Base-by-base conservation (phyloP, 1,140 invertebrate species). In the Schlechtendalia chinensis region DNA sequence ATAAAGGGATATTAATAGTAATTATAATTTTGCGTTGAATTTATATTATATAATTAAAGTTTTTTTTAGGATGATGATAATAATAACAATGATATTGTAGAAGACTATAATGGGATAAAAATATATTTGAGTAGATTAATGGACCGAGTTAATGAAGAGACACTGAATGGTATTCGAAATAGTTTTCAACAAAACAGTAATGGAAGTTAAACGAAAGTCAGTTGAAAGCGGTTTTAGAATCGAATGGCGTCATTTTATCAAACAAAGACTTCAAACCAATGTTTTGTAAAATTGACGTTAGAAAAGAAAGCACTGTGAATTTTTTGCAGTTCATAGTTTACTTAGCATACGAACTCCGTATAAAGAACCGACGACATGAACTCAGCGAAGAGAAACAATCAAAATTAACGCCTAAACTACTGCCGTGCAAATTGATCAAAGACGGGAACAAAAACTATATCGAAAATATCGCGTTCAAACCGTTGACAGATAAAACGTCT, bases 251-350 rank as follows among this genome's bases (percentile, higher is more conserved):
- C 6, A 22, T 19, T 27, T 54, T 58, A 0, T 74, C 71, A 1
- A 11, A 32, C 14, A n/a, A 74, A 39, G 19, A 74, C 5, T 32
- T 74, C 3, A 24, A 29, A 8, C 8, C 53, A 2, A 22, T 74
- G 53, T 74, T 74, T 5, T 47, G 50, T 32, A 74, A 74, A 39
- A 74, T 74, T 6, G 71, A 74, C 29, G 24, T 54, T 0, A 56
- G 56, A n/a, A 74, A 74, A 74, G 29, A 74, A 8, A 53, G 71
- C 8, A n/a, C 53, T 1, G 27, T 56, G 12, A 56, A 56, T 11
- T 74, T 39, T 54, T 54, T 74, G 29, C 71, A 58, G 29, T 74
- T 74, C 2, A 10, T 74, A 14, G 12, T 24, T n/a, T 74, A 74
- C 32, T 19, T 74, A n/a, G 22, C 53, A 12, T 14, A 11, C 14